Evolutionary conservation across 2,113 vertebrate genomes (phyloP), one percentile per base, ranked within the genome.

Genomic region (Brachyistius frenatus): DNA sequence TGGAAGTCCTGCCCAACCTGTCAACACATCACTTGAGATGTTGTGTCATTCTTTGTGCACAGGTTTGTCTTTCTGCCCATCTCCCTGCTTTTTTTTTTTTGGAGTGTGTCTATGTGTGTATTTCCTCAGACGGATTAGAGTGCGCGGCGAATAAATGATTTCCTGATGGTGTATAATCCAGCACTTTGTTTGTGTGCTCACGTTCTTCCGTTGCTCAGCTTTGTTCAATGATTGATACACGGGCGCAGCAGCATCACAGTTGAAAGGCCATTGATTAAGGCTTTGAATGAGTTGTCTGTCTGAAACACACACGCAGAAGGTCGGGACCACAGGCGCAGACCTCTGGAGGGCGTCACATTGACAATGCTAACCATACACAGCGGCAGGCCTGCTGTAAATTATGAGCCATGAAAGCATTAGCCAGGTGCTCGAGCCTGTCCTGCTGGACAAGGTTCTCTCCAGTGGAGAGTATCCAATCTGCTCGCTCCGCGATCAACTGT

Each of bases 321-420:
- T 94, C 80, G 63, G 46, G 73, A 76, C 90, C 88, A 41, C 50
- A 65, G 63, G 84, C 60, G 3, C 52, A 44, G 23, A 63, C 70
- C 81, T 76, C 81, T 92, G 68, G 78, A 74, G 70, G 86, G 81
- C 81, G 78, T 73, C 75, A 88, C 79, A 85, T 78, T 84, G 84
- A 86, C 85, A 77, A 88, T 85, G 77, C 64, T 78, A 83, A 81
- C 65, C 1, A 0, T 64, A 86, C 82, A 57, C 88, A 80, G 86
- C 23, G 76, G 0, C 86, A 54, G 70, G 33, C 47, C 86, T 68
- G 39, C 58, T 86, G 78, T 92, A 90, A 91, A 90, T 94, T 87
- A 84, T 85, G 90, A 92, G 84, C 86, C 83, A 35, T 87, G 90
- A 90, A 85, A 83, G 89, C 89, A 92, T 94, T 91, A 90, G 91